Percentiles rank a stretch among this genome's conserved stretches.
phyloP scores from a whole-genome alignment of 2,888 invertebrate species.

The Gisinianus flammeolus region DNA sequence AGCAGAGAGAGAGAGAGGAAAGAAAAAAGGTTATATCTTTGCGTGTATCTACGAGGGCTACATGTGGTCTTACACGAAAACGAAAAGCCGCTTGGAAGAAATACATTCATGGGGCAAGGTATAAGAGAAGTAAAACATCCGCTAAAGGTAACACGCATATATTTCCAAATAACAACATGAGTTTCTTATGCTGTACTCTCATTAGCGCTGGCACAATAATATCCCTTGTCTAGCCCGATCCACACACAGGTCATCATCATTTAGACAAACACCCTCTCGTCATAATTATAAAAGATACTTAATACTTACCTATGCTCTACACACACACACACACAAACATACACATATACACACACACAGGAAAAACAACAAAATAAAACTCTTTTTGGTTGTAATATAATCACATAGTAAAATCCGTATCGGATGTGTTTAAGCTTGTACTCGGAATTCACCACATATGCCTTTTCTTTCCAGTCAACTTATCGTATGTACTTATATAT shows the following conservation, averaged over 20 bases:
- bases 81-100: neutral
- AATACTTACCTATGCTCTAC: conserved; percentile 15
- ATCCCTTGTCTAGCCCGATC: conserved; percentile 21
- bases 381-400: neutral
- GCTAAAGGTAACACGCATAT: neutral
- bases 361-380: neutral
- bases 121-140: conserved; percentile 23
- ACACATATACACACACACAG: neutral
- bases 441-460: neutral
- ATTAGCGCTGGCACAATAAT: conserved; percentile 22
- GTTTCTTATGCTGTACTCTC: neutral
- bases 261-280: conserved; percentile 19
- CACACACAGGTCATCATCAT: conserved; percentile 33
- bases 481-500: too few species aligned
- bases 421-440: neutral
- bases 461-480: too few species aligned
- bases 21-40: conserved; percentile 33
- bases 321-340: too few species aligned
- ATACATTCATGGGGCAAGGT: neutral
- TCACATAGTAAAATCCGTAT: neutral
- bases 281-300: conserved; percentile 31
- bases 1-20: neutral
- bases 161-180: neutral
- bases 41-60: conserved; percentile 33
- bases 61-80: conserved; percentile 33